Evolutionary conservation across 2,797 vertebrate species (phyloP), one percentile per base, ranked within the genome.

Genomic region (Ptychadena robeensis): DNA sequence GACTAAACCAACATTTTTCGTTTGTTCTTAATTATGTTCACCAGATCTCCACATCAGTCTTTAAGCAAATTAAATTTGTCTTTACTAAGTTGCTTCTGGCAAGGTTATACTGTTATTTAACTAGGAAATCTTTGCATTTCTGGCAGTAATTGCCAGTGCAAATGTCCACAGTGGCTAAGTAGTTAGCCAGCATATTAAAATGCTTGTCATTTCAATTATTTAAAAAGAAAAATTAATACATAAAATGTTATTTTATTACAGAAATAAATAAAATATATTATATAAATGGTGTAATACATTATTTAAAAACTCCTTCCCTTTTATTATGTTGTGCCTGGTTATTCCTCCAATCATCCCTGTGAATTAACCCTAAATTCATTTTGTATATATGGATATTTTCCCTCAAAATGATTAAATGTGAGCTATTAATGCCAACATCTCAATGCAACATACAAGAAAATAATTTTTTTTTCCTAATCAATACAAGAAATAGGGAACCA

Each of bases 101-200:
- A 82, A 82, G 81, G 81, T 82, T 82, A 82, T 71, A 15, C 32
- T 63, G 34, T 69, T 77, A 77, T 77, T 82, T 77, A 77, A 44
- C 73, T 48, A 70, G 57, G 59, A 59, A 68, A 76, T 76, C 73
- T 63, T 70, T 76, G 30, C 25, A 64, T 77, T 70, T 48, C 57
- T 37, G 22, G 65, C 25, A 48, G 81, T 53, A 82, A 76, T 77
- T 82, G 53, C 65, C 66, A 77, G 66, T 71, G 11, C 44, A 77
- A 70, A 82, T 71, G 25, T 53, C 73, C n/a, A 44, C 40, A 79
- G 53, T 15, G 11, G 32, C 66, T 79, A 48, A 79, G 31, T 11
- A 61, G 31, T n/a, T n/a, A n/a, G n/a, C n/a, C n/a, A n/a, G n/a
- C n/a, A 68, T 68, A 78, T 53, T 67, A 78, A 78, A 48, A 78